phyloP scores from a whole-genome alignment of 2,888 invertebrate species.

The Lissocephala sabroskyi region DNA sequence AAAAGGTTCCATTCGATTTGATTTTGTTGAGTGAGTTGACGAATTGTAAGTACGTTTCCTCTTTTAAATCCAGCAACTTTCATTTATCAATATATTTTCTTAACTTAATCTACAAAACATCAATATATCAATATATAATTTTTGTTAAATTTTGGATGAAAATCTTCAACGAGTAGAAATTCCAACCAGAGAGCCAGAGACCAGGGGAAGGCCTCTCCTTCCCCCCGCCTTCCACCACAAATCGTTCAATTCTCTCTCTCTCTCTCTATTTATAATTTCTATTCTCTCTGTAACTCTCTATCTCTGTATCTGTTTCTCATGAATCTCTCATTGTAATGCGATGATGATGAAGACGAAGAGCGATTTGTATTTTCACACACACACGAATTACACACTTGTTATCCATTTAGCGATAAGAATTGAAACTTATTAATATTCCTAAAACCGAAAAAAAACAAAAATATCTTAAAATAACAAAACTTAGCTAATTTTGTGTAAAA shows the following conservation, averaged over 20 bases:
- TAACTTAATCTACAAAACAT: slow-evolving; percentile 29
- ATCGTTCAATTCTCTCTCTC: slow-evolving; percentile 27
- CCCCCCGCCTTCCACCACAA: slow-evolving; percentile 31
- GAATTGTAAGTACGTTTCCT: slow-evolving; percentile 70
- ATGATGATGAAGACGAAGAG: slow-evolving; percentile 36
- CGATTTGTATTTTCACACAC: slow-evolving; percentile 16
- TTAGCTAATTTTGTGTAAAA: slow-evolving; percentile 64
- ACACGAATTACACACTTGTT: slow-evolving; percentile 20
- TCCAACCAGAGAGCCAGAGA: neutral
- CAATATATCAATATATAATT: slow-evolving; percentile 16
- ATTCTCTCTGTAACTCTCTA: slow-evolving; percentile 7
- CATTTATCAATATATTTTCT: no score
- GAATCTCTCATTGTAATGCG: slow-evolving; percentile 59
- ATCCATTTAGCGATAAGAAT: slow-evolving; percentile 47
- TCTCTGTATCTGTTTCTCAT: slow-evolving; percentile 31
- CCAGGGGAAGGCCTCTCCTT: no score
- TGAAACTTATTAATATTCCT: slow-evolving; percentile 47
- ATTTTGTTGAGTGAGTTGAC: slow-evolving; percentile 61
- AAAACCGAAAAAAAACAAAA: slow-evolving; percentile 27
- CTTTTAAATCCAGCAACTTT: slow-evolving; percentile 43
- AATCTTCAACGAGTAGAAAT: no score
- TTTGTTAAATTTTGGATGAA: slow-evolving; percentile 28
- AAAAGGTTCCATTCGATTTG: no score
- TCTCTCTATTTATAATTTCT: slow-evolving; percentile 13
- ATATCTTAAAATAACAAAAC: slow-evolving; percentile 42